Percentiles rank a stretch among this genome's conserved stretches.
Conservation (phyloP, 2,888 invertebrate species). For the Drosophila affinis region DNA sequence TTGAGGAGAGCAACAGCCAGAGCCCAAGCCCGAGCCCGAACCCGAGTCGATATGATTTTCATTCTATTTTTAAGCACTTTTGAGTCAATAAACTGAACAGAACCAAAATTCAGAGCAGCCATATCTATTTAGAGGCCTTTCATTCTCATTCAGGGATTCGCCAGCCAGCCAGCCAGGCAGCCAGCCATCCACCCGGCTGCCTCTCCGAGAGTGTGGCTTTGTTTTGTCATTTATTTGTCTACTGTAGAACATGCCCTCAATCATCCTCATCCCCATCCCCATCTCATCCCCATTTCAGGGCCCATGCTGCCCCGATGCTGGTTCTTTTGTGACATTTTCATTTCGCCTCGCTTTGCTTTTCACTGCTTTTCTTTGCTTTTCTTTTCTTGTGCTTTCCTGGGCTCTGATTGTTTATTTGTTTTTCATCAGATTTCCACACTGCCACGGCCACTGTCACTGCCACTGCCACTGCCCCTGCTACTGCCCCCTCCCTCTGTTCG, state of each 20-base stretch:
- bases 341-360: slow-evolving; percentile 6
- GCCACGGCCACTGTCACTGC: slow-evolving; percentile 6
- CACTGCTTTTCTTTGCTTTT: slow-evolving; percentile 38
- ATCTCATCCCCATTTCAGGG: too few species aligned
- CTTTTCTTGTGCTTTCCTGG: slow-evolving; percentile 24
- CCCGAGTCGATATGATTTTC: neutral
- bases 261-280: slow-evolving; percentile 1
- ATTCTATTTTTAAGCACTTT: neutral
- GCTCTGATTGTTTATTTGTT: slow-evolving; percentile 70
- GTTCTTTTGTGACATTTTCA: slow-evolving; percentile 28
- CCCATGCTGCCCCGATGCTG: neutral
- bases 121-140: neutral
- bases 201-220: neutral
- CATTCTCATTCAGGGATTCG: neutral
- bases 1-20: too few species aligned
- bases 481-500: slow-evolving; percentile 8
- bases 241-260: neutral
- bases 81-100: neutral
- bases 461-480: neutral
- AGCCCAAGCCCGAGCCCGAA: too few species aligned
- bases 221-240: slow-evolving; percentile 21
- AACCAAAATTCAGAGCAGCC: neutral
- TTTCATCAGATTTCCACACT: slow-evolving; percentile 64
- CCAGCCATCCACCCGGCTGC: neutral
- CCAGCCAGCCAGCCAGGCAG: neutral